Conservation (phyloP, 2,888 invertebrate genomes). For the Conus canariensis region DNA sequence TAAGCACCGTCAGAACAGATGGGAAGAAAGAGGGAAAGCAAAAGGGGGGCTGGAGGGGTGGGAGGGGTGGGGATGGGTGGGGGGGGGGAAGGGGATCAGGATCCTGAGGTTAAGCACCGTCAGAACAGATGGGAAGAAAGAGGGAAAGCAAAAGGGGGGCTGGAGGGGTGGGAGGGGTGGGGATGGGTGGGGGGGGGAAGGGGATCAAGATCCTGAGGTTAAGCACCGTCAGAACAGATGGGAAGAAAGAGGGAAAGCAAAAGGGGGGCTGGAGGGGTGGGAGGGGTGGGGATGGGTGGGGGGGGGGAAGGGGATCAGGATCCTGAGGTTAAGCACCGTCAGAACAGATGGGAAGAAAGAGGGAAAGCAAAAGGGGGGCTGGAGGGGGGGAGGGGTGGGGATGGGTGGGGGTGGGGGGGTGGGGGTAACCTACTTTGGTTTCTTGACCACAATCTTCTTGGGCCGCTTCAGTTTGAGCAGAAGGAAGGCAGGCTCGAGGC, state of each 20-base stretch:
- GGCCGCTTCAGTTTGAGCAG: slow-evolving; percentile 65
- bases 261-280: background rate
- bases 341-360: background rate
- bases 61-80: background rate
- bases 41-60: background rate
- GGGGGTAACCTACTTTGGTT: slow-evolving; percentile 59
- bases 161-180: background rate
- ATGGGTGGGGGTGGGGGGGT: slow-evolving; percentile 1
- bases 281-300: background rate
- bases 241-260: background rate
- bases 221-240: background rate
- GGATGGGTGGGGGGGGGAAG: background rate
- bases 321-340: background rate
- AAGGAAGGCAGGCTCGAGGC: slow-evolving; percentile 70
- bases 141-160: background rate
- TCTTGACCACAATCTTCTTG: slow-evolving; percentile 57
- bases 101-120: background rate
- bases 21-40: background rate
- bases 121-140: background rate
- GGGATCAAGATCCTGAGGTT: background rate
- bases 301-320: background rate
- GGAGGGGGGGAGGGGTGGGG: background rate
- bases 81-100: slow-evolving; percentile 1
- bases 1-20: background rate
- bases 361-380: background rate